Evolutionary conservation across 2,888 invertebrate genomes (phyloP).

Genomic region (Leptothorax acervorum): DNA sequence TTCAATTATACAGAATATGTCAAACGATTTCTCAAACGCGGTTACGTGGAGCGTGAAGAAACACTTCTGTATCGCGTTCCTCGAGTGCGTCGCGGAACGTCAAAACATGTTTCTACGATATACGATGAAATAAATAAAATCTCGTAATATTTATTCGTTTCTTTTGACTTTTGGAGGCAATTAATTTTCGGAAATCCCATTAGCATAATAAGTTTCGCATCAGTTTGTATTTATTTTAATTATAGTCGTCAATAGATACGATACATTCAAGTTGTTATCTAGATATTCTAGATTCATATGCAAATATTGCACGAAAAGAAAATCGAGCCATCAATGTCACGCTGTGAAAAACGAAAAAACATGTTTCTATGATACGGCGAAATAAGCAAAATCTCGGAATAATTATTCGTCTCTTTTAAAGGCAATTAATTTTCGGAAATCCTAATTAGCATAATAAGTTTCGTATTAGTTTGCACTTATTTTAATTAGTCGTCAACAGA

Average conservation of each 20-base stretch:
- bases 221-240: not conserved
- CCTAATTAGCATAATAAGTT: not conserved
- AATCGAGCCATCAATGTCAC: constrained; percentile 16
- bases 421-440: not conserved
- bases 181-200: not conserved
- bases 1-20: constrained; percentile 41
- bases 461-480: not conserved
- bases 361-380: not conserved
- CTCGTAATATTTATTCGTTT: not conserved
- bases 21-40: constrained; percentile 45
- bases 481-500: not conserved
- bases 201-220: not conserved
- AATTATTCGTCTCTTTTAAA: not conserved
- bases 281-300: not conserved
- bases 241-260: not conserved
- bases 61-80: not conserved
- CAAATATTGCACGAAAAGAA: not conserved
- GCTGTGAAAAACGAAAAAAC: not conserved
- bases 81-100: not conserved
- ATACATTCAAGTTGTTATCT: not conserved
- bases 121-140: not conserved
- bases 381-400: not conserved
- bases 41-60: not conserved
- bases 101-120: not conserved
- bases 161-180: not conserved